phyloP scores from a whole-genome alignment of 2,888 invertebrate species.

The Dasysyrphus albostriatus region DNA sequence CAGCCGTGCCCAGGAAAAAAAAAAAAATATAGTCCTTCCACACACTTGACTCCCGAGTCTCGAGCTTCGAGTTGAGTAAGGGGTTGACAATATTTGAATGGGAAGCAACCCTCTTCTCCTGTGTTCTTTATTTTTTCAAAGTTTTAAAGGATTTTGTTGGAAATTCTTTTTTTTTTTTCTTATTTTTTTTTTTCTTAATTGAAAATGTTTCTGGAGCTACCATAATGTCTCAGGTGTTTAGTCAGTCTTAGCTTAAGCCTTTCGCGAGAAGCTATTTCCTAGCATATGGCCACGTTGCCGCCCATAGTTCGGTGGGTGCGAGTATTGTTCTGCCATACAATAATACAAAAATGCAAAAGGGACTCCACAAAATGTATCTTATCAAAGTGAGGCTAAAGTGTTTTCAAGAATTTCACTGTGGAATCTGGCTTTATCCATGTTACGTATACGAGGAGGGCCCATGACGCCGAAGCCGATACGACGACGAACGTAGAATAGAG shows the following conservation, averaged over 20 bases:
- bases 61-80: conserved; percentile 18
- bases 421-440: background rate
- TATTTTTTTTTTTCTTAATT: conserved; percentile 58
- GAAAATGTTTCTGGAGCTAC: conserved; percentile 66
- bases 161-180: conserved; percentile 14
- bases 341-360: conserved; percentile 27
- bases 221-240: conserved; percentile 82
- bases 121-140: conserved; percentile 30
- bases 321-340: conserved; percentile 2
- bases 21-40: conserved; percentile 17
- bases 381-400: conserved; percentile 53
- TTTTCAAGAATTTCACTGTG: conserved; percentile 50
- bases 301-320: background rate
- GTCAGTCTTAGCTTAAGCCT: conserved; percentile 83
- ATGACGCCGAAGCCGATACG: background rate
- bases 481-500: background rate
- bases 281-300: conserved; percentile 25
- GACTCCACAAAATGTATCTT: conserved; percentile 49
- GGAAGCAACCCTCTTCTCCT: conserved; percentile 39
- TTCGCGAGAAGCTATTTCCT: conserved; percentile 78
- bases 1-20: conserved; percentile 55
- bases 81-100: conserved; percentile 69
- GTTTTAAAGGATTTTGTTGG: conserved; percentile 30
- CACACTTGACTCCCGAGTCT: conserved; percentile 32
- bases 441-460: background rate